A percentile compares a stretch with the other conserved stretches of the same genome.
Evolutionary conservation across 2,797 vertebrate genomes (phyloP).

Genomic region (Heliangelus exortis): DNA sequence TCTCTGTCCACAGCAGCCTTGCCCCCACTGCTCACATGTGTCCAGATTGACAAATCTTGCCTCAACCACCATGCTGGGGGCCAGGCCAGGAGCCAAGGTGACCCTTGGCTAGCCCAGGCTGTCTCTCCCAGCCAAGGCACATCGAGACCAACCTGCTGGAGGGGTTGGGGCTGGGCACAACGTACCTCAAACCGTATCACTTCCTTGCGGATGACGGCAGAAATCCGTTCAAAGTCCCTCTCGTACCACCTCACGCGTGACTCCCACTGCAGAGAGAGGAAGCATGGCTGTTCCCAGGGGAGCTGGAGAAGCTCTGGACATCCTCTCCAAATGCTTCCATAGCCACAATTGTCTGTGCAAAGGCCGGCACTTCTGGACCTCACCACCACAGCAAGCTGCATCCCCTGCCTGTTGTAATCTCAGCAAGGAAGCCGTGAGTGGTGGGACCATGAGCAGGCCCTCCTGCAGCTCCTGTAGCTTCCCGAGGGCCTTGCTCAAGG

Average conservation of each 20-base stretch:
- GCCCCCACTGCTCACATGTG: rapidly evolving
- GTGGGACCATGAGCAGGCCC: background rate
- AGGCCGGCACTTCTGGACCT: rapidly evolving
- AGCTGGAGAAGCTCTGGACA: background rate
- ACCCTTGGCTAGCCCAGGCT: background rate
- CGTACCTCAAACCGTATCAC: constrained; percentile 92
- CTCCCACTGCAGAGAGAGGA: constrained; percentile 88
- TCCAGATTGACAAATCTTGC: rapidly evolving
- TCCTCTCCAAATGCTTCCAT: background rate
- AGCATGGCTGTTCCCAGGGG: background rate
- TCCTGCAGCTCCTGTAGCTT: background rate
- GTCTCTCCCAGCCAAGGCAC: background rate
- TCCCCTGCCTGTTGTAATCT: background rate
- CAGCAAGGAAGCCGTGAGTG: rapidly evolving
- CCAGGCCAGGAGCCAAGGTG: background rate
- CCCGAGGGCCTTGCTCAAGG: background rate
- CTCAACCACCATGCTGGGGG: background rate
- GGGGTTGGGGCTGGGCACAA: background rate
- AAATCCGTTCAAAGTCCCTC: constrained; percentile 94
- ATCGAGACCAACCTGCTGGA: background rate
- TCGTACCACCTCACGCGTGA: constrained; percentile 94
- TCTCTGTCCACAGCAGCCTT: rapidly evolving
- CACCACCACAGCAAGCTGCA: rapidly evolving
- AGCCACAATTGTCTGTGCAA: background rate
- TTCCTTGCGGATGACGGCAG: constrained; percentile 91